Evolutionary conservation across 2,797 vertebrate species (phyloP).

Genomic region (Podargus strigoides): DNA sequence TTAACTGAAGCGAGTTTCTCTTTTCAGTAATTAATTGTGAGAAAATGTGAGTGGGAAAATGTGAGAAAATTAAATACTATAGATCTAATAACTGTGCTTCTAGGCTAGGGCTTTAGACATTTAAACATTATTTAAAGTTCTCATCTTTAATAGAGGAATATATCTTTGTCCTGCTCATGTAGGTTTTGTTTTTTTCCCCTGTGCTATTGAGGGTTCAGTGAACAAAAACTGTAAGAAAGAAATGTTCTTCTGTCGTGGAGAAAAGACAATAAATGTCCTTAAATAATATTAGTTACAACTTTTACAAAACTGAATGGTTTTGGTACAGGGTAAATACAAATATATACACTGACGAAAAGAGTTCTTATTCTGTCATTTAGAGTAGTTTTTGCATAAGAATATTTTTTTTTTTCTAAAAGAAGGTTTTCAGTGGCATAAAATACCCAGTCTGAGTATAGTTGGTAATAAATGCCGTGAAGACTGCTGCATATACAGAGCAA

Average conservation of each 20-base stretch:
- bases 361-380: neutral
- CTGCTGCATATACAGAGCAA: neutral
- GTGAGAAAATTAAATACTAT: neutral
- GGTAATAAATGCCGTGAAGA: neutral
- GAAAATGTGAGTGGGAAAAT: neutral
- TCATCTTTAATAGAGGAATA: neutral
- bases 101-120: neutral
- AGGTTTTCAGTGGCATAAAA: neutral
- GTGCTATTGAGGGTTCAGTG: neutral
- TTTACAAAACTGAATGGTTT: neutral
- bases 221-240: neutral
- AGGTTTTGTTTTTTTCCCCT: neutral
- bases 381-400: neutral
- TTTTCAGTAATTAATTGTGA: neutral
- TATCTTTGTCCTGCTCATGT: neutral
- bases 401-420: neutral
- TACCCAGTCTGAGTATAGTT: neutral
- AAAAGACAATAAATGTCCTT: neutral
- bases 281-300: neutral
- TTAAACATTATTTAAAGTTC: neutral
- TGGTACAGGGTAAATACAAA: neutral
- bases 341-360: neutral
- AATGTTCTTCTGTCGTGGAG: neutral
- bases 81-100: neutral
- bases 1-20: neutral